Base-by-base conservation (phyloP, 2,113 vertebrate species). In the Myrmecophaga tridactyla region DNA sequence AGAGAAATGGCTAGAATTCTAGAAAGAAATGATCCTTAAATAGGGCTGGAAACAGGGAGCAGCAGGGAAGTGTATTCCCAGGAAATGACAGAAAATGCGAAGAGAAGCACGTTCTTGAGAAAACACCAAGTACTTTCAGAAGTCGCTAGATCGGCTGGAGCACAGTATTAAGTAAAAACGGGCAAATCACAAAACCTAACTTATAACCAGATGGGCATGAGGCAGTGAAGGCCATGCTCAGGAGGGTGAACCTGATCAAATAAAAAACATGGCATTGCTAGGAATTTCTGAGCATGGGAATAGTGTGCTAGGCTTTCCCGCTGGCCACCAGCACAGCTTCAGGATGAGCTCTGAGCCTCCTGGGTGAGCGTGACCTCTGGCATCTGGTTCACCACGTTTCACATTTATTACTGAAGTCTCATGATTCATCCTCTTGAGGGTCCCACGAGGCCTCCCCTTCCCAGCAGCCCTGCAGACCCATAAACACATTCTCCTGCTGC, bases 401-500 rank as follows among this genome's bases (percentile, higher is more conserved):
- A 36, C 39, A 94, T 95, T 96, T 96, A 85, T 94, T 93, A 87
- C 91, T 90, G 81, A 25, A 78, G 60, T 94, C 91, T 94, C 94
- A 89, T 51, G 83, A 97, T 96, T 97, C 92, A 86, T 41, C 86
- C 67, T 87, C 80, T 85, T 39, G 89, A 96, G n/a, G 65, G 69
- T 48, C 86, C 60, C 94, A 51, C 46, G 90, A 78, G 69, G 86
- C 10, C 8, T 4, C 7, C 90, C 90, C 80, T 56, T 60, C 53
- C 84, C 83, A 96, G 90, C 51, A 96, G 67, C 10, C 56, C 73
- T 76, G 90, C 7, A 89, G 69, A 85, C 94, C 92, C 69, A 6
- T 85, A 97, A 95, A 89, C 0, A 0, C 56, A 41, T 89, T 92
- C 81, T 23, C 87, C 69, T 29, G 86, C n/a, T 43, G 51, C 36